Percentiles rank a stretch among this genome's conserved stretches.
These are phyloP conservation scores for Botrylloides violaceus DNA, from an alignment of 23 tunicate species.

Conservation along the genomic window DNA sequence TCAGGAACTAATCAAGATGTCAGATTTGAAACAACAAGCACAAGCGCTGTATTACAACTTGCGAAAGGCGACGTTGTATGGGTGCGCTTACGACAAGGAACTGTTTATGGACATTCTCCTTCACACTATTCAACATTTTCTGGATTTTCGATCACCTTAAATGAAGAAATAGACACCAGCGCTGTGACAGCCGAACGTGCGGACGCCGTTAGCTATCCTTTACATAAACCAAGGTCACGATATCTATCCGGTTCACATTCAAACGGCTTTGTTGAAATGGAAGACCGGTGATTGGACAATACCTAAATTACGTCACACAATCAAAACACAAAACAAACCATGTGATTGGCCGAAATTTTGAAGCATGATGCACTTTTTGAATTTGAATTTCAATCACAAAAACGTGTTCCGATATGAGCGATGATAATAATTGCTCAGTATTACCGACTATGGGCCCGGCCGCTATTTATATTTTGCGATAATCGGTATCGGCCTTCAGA, in stretches of 20 bases:
- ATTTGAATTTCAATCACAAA: no score
- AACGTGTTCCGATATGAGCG: no score
- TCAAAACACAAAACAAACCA: no score
- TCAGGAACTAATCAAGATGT: slow-evolving; percentile 88
- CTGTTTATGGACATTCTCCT: slow-evolving; percentile 73
- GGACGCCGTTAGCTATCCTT: slow-evolving; percentile 19
- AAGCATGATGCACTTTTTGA: no score
- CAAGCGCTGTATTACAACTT: slow-evolving; percentile 73
- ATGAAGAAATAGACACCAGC: slow-evolving; percentile 35
- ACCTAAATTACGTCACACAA: no score
- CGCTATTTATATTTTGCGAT: no score
- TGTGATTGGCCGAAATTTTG: no score
- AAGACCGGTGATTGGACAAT: background rate
- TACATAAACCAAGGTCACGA: slow-evolving; percentile 8
- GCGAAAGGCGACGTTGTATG: slow-evolving; percentile 83
- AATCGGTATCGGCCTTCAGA: no score
- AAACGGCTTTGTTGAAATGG: slow-evolving; percentile 1
- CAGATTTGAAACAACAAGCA: slow-evolving; percentile 70
- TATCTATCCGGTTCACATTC: slow-evolving; percentile 3
- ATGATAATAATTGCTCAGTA: no score
- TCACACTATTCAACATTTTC: slow-evolving; percentile 91
- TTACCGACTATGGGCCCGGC: no score
- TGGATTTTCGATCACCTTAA: slow-evolving; percentile 65
- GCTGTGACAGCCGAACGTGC: slow-evolving; percentile 18
- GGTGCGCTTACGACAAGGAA: slow-evolving; percentile 92